phyloP scores from a whole-genome alignment of 2,888 invertebrate genomes.

The Thymelicus acteon region DNA sequence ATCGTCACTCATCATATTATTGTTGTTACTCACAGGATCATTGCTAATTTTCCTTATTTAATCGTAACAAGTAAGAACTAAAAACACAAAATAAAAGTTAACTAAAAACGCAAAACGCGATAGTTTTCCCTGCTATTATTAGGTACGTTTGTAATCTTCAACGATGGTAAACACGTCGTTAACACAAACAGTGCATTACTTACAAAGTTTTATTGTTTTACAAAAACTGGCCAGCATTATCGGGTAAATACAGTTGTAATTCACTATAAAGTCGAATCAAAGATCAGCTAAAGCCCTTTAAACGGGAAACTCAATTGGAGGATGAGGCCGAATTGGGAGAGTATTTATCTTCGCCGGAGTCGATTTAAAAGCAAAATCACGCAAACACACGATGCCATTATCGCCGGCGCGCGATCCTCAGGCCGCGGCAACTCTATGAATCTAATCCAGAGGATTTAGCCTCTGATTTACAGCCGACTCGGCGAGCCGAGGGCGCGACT shows the following conservation, averaged over 20 bases:
- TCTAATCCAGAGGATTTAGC: slow-evolving; percentile 85
- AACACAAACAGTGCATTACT: not conserved
- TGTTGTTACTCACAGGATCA: too few species aligned
- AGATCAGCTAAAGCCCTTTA: slow-evolving; percentile 71
- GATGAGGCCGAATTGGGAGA: slow-evolving; percentile 70
- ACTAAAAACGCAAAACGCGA: too few species aligned
- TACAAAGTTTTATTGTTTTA: slow-evolving; percentile 38
- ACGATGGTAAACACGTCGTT: too few species aligned
- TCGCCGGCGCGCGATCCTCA: slow-evolving; percentile 77
- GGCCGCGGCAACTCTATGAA: slow-evolving; percentile 83
- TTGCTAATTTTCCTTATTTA: too few species aligned
- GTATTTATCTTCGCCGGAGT: slow-evolving; percentile 80
- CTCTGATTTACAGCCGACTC: slow-evolving; percentile 83
- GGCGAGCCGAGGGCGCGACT: slow-evolving; percentile 76
- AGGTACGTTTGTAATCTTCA: too few species aligned
- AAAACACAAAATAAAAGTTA: too few species aligned
- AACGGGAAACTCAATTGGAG: slow-evolving; percentile 69
- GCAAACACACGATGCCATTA: slow-evolving; percentile 82
- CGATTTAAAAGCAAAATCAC: slow-evolving; percentile 84
- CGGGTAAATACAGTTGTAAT: slow-evolving; percentile 69
- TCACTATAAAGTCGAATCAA: slow-evolving; percentile 65
- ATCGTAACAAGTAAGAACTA: too few species aligned
- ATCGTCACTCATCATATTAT: too few species aligned
- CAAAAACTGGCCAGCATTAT: slow-evolving; percentile 64
- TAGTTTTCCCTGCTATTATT: too few species aligned